Evolutionary conservation across 2,888 invertebrate species (phyloP).

Genomic region (Sphinx pinastri): DNA sequence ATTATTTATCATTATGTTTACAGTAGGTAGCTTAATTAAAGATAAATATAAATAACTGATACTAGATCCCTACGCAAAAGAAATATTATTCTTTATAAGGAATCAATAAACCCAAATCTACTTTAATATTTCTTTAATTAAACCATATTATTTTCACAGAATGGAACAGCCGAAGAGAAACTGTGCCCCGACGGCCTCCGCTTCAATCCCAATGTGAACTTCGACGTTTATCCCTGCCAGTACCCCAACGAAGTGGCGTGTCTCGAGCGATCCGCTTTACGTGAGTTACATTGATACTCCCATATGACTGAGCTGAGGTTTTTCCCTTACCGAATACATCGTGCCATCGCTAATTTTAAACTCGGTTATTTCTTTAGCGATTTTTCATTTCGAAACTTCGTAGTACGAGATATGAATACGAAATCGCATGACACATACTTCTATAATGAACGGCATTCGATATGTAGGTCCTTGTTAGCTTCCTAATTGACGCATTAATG

Average conservation of each 20-base stretch:
- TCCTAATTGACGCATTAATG: conserved; percentile 24
- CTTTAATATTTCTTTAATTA: too few relatives aligned
- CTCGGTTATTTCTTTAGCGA: conserved; percentile 37
- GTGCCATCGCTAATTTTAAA: conserved; percentile 48
- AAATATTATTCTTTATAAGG: too few relatives aligned
- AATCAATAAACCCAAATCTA: too few relatives aligned
- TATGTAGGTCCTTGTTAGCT: conserved; percentile 18
- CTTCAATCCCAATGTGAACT: conserved; percentile 88
- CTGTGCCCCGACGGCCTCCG: conserved; percentile 92
- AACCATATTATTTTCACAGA: conserved; percentile 53
- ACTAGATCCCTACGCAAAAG: too few relatives aligned
- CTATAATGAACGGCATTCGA: conserved; percentile 14
- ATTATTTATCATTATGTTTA: too few relatives aligned
- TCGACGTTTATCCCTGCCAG: conserved; percentile 90
- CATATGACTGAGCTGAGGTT: conserved; percentile 21
- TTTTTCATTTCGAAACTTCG: conserved; percentile 40
- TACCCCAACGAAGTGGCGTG: conserved; percentile 94
- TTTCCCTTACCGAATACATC: conserved; percentile 28
- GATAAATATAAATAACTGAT: too few relatives aligned
- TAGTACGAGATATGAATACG: conserved; percentile 40
- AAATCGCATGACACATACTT: conserved; percentile 26
- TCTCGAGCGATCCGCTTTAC: conserved; percentile 86
- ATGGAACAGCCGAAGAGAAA: conserved; percentile 90
- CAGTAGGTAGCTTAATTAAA: too few relatives aligned
- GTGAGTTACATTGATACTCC: conserved; percentile 74